Conservation (phyloP, 2,888 invertebrate genomes). For the Diogma glabrata region DNA sequence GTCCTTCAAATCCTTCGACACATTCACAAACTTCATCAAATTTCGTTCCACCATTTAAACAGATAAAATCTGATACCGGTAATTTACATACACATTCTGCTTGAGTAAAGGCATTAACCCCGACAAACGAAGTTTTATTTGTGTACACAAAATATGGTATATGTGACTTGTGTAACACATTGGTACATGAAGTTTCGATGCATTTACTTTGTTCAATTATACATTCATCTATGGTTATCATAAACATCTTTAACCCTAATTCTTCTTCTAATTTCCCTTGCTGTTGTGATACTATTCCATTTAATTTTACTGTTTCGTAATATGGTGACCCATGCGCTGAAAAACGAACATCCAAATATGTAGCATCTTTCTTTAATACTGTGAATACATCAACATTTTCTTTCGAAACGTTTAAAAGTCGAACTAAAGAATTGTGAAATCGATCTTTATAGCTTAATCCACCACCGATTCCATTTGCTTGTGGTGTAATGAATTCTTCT, state of each 20-base stretch:
- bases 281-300: constrained; percentile 67
- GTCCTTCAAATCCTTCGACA: constrained; percentile 65
- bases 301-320: constrained; percentile 75
- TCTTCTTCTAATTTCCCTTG: constrained; percentile 59
- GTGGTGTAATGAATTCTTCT: constrained; percentile 68
- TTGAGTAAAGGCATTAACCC: constrained; percentile 73
- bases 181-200: constrained; percentile 63
- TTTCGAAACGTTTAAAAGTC: constrained; percentile 62
- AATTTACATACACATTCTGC: constrained; percentile 59
- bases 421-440: constrained; percentile 46
- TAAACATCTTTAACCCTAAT: constrained; percentile 60
- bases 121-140: constrained; percentile 88
- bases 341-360: constrained; percentile 67
- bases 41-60: constrained; percentile 64
- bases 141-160: constrained; percentile 77
- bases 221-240: constrained; percentile 89
- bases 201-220: constrained; percentile 61
- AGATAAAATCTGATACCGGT: constrained; percentile 37
- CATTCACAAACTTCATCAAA: constrained; percentile 67
- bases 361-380: constrained; percentile 56
- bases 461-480: constrained; percentile 26
- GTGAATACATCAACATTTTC: constrained; percentile 91
- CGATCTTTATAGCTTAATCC: constrained; percentile 32
- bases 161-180: constrained; percentile 58
- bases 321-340: constrained; percentile 92